Evolutionary conservation across 2,113 vertebrate genomes (phyloP).

Genomic region (Hemicordylus capensis): DNA sequence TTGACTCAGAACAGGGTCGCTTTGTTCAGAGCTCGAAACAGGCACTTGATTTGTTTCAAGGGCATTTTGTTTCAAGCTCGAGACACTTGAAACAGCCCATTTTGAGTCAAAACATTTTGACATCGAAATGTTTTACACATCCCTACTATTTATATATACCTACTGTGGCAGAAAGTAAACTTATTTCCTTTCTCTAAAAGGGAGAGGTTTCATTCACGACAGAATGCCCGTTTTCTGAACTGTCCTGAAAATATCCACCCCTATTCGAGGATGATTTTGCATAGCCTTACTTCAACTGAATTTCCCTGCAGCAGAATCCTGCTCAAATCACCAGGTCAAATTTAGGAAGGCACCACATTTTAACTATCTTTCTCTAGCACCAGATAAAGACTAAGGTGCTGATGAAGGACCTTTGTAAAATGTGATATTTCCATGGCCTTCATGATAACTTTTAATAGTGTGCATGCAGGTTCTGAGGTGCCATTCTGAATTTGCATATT

Average conservation of each 20-base stretch:
- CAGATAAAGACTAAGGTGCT: slow-evolving; percentile 30
- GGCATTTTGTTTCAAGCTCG: too few species aligned
- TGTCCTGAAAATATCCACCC: too few species aligned
- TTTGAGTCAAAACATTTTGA: too few species aligned
- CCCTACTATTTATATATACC: not conserved
- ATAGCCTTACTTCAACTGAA: slow-evolving; percentile 21
- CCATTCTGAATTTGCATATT: slow-evolving; percentile 81
- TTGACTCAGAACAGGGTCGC: too few species aligned
- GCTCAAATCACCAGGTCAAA: not conserved
- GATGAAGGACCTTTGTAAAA: slow-evolving; percentile 64
- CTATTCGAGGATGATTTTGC: not conserved
- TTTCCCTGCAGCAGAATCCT: not conserved
- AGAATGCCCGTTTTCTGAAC: not conserved
- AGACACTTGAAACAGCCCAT: too few species aligned
- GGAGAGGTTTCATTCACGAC: not conserved
- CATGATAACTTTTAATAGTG: slow-evolving; percentile 69
- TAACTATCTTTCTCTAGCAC: slow-evolving; percentile 21
- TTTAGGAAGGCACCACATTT: not conserved
- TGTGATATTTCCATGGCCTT: slow-evolving; percentile 64
- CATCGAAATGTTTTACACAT: too few species aligned
- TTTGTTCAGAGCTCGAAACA: too few species aligned
- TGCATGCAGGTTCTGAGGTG: slow-evolving; percentile 65
- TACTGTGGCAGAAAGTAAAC: not conserved
- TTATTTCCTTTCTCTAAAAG: not conserved
- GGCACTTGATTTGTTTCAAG: too few species aligned